Base-by-base conservation (phyloP, 2,888 invertebrate genomes). In the Caenorhabditis becei region DNA sequence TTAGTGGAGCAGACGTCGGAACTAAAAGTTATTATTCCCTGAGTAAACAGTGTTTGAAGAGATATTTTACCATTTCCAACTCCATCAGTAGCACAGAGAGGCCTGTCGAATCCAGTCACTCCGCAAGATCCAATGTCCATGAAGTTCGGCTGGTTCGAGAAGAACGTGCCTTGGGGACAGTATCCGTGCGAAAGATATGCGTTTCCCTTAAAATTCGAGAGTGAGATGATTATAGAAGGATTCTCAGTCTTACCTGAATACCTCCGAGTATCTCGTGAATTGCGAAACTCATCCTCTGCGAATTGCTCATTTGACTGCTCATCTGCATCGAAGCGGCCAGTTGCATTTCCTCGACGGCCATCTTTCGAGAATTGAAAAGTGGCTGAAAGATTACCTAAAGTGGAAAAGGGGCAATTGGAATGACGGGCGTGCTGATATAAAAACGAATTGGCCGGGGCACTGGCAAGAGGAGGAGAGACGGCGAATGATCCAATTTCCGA, bases 231-330 rank as follows among this genome's bases (percentile, higher is more conserved):
- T 10, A 32, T 4, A 11, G 16, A 14, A 1, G 37, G 8, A 28
- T 1, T 23, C 20, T 1, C 37, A n/a, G 28, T n/a, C 49, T 32
- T 59, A 74, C 86, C 85, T 63, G 88, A 62, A 88, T 80, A 5
- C 88, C 51, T 54, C 54, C 88, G 18, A 88, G 82, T 11, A 89
- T 86, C 66, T 89, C 89, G 66, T 89, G 89, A 58, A 89, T 89
- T 0, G 88, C 89, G 70, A 89, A 89, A 37, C 89, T 89, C 80
- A 88, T 87, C 44, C 89, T 72, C 28, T 84, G 82, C 11, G 70
- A 67, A 41, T 69, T 77, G 54, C 69, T 77, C 72, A 80, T 61
- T 32, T 74, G 78, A 32, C 47, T 67, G 51, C 72, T 74, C 80
- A 83, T 83, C 24, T 74, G 74, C 72, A 77, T 74, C 26, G 78